phyloP scores from a whole-genome alignment of 2,888 invertebrate species.

The Xanthostigma xanthostigma region DNA sequence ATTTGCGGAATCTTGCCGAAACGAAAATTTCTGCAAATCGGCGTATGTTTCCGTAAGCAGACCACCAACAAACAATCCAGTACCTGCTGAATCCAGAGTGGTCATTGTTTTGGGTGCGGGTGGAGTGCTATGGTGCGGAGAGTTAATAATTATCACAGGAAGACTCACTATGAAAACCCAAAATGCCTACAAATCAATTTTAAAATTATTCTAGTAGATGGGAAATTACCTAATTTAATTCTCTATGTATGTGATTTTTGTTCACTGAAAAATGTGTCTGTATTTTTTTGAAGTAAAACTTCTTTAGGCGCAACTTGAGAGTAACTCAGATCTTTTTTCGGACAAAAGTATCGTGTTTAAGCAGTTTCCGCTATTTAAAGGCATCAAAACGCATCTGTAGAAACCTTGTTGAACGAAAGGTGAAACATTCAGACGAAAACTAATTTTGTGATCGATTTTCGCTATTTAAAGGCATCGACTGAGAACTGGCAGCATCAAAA shows the following conservation, averaged over 20 bases:
- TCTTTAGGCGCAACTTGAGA: too few relatives aligned
- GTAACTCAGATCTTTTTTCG: too few relatives aligned
- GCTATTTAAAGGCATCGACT: too few relatives aligned
- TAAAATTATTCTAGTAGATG: not conserved
- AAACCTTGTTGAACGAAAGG: too few relatives aligned
- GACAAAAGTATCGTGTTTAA: too few relatives aligned
- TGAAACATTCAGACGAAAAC: too few relatives aligned
- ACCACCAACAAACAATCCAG: constrained; percentile 71
- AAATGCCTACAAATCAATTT: constrained; percentile 45
- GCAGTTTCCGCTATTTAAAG: too few relatives aligned
- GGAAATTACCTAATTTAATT: constrained; percentile 1
- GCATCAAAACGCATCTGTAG: too few relatives aligned
- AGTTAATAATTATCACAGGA: constrained; percentile 82
- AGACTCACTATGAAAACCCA: constrained; percentile 88
- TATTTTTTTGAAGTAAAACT: too few relatives aligned
- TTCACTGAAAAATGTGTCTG: too few relatives aligned
- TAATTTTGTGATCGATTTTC: too few relatives aligned
- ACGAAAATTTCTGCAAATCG: constrained; percentile 83
- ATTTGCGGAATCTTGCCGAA: constrained; percentile 75
- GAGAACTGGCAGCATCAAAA: too few relatives aligned
- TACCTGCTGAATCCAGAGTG: constrained; percentile 72
- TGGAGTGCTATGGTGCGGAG: constrained; percentile 60
- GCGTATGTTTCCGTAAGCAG: constrained; percentile 79
- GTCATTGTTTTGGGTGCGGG: constrained; percentile 76
- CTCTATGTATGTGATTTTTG: not conserved